These are phyloP conservation scores for Chelmon rostratus DNA, from an alignment of 2,797 vertebrate species.

Conservation along the genomic window DNA sequence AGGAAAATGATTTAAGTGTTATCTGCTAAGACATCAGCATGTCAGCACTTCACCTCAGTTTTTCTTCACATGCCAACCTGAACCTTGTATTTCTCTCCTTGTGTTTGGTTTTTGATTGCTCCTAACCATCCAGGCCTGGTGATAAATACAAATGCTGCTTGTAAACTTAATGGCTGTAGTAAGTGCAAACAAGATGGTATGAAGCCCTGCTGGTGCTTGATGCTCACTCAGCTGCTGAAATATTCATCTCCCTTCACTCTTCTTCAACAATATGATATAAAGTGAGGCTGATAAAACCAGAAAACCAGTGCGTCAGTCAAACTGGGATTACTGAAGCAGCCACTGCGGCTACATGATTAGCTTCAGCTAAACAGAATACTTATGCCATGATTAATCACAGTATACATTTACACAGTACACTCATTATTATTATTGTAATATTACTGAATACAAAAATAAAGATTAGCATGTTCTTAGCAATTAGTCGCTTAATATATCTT, in stretches of 20 bases:
- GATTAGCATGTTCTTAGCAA: background rate
- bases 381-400: conserved; percentile 8
- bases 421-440: conserved; percentile 18
- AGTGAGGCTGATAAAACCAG: conserved; percentile 60
- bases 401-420: background rate
- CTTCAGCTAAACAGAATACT: background rate
- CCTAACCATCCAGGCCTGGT: conserved; percentile 90
- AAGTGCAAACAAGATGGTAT: conserved; percentile 79
- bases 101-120: conserved; percentile 91
- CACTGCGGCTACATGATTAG: conserved; percentile 26
- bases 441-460: background rate
- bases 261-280: conserved; percentile 73
- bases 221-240: conserved; percentile 79
- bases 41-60: conserved; percentile 97
- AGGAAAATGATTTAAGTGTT: conserved; percentile 99
- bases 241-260: conserved; percentile 80
- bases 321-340: conserved; percentile 40
- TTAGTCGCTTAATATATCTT: background rate
- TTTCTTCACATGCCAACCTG: conserved; percentile 98
- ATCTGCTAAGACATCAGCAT: conserved; percentile 98
- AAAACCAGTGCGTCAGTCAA: conserved; percentile 40
- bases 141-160: conserved; percentile 89
- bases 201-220: conserved; percentile 69
- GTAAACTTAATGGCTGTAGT: conserved; percentile 88
- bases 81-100: conserved; percentile 85